A percentile compares a stretch with the other conserved stretches of the same genome.
phyloP scores from a whole-genome alignment of 2,797 vertebrate genomes.

The Spheniscus humboldti region DNA sequence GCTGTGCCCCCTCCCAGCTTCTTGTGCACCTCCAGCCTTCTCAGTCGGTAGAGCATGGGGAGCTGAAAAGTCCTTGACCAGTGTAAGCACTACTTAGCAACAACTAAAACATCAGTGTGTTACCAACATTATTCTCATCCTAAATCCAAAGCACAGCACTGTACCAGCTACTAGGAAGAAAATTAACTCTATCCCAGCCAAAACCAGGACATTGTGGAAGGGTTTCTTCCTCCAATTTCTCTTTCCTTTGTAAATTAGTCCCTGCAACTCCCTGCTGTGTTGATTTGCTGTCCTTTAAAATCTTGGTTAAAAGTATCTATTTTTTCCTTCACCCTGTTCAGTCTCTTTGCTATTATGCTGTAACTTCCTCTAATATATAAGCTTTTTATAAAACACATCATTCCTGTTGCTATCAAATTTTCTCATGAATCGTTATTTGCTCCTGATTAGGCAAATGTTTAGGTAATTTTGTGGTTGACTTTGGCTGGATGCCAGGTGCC shows the following conservation, averaged over 20 bases:
- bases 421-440: background rate
- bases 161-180: too few relatives aligned
- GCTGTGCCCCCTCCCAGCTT: too few relatives aligned
- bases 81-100: too few relatives aligned
- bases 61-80: too few relatives aligned
- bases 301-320: background rate
- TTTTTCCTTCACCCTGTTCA: background rate
- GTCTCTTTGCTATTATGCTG: background rate
- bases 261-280: background rate
- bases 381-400: background rate
- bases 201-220: background rate
- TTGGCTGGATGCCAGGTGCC: background rate
- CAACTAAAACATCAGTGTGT: too few relatives aligned
- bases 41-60: too few relatives aligned
- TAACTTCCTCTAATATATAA: background rate
- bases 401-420: background rate
- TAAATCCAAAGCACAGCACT: too few relatives aligned
- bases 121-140: too few relatives aligned
- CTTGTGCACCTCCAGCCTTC: too few relatives aligned
- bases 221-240: background rate
- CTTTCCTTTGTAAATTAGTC: background rate
- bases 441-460: background rate
- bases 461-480: background rate
- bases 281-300: background rate
- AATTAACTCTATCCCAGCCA: too few relatives aligned